These are phyloP conservation scores for Sinohyriopsis cumingii DNA, from an alignment of 2,888 invertebrate genomes.

Conservation along the genomic window DNA sequence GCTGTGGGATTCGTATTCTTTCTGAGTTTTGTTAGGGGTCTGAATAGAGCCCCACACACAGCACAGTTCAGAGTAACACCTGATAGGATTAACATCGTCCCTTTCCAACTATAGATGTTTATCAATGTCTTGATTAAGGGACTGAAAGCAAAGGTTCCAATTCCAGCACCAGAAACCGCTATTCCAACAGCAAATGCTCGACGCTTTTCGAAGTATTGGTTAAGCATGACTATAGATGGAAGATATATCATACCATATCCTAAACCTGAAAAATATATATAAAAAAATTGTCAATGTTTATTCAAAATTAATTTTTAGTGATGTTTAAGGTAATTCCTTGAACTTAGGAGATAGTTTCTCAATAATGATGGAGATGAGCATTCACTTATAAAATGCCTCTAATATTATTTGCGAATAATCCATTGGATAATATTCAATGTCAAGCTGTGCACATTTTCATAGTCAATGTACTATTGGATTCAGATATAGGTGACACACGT, in stretches of 20 bases:
- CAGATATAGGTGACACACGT: no score
- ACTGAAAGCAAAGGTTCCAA: conserved; percentile 17
- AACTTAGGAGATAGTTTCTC: not conserved
- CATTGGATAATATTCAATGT: no score
- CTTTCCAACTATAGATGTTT: conserved; percentile 21
- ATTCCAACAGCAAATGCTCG: conserved; percentile 26
- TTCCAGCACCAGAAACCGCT: conserved; percentile 19
- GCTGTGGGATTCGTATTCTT: no score
- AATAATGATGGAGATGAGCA: not conserved
- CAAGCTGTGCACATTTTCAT: no score
- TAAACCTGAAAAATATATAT: conserved; percentile 17
- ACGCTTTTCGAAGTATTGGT: conserved; percentile 16
- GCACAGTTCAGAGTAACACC: conserved; percentile 19
- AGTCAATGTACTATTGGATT: no score
- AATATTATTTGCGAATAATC: no score
- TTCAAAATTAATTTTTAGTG: not conserved
- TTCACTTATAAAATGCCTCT: not conserved
- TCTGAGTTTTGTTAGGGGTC: conserved; percentile 1
- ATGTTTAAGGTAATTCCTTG: not conserved
- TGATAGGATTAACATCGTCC: conserved; percentile 18
- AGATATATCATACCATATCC: conserved; percentile 24
- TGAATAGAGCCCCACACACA: conserved; percentile 11
- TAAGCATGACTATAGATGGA: conserved; percentile 15
- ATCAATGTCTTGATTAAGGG: conserved; percentile 14
- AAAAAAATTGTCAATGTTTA: not conserved